Conservation (phyloP, 2,888 invertebrate genomes). For the Oxyteleia sp. region DNA sequence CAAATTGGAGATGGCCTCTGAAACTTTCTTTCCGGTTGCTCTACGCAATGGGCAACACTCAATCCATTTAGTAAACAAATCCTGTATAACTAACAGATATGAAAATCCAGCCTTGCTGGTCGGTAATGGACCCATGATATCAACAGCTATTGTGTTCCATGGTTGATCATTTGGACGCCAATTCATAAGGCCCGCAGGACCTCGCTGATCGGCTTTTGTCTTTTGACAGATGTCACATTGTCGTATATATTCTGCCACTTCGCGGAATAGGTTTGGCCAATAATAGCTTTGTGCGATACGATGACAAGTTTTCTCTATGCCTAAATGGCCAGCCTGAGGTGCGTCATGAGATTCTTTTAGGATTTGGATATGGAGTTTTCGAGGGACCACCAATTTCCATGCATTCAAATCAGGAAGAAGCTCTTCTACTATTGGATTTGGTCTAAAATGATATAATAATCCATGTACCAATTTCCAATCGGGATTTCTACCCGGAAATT, state of each 20-base stretch:
- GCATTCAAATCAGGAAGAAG: slow-evolving; percentile 19
- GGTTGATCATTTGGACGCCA: not conserved
- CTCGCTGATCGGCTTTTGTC: not conserved
- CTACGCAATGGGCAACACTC: too few species aligned
- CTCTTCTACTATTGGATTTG: slow-evolving; percentile 5
- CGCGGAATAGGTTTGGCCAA: slow-evolving; percentile 23
- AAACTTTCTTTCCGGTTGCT: too few species aligned
- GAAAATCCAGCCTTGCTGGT: too few species aligned
- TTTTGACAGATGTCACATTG: slow-evolving; percentile 4
- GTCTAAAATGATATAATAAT: not conserved
- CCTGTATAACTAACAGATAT: too few species aligned
- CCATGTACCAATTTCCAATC: not conserved
- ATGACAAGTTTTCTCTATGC: slow-evolving; percentile 12
- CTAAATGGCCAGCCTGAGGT: slow-evolving; percentile 31
- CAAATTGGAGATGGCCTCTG: too few species aligned
- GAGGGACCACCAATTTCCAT: slow-evolving; percentile 31
- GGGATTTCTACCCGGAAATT: not conserved
- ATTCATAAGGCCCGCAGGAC: not conserved
- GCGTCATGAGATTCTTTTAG: slow-evolving; percentile 3
- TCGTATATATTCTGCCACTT: not conserved
- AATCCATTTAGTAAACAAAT: too few species aligned
- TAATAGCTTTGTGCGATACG: slow-evolving; percentile 21
- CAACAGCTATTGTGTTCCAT: slow-evolving; percentile 27
- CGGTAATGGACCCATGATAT: too few species aligned
- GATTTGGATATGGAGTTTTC: not conserved